A percentile compares a stretch with the other conserved stretches of the same genome.
Conservation (phyloP, 1,140 invertebrate species). For the Coenobita brevimanus region DNA sequence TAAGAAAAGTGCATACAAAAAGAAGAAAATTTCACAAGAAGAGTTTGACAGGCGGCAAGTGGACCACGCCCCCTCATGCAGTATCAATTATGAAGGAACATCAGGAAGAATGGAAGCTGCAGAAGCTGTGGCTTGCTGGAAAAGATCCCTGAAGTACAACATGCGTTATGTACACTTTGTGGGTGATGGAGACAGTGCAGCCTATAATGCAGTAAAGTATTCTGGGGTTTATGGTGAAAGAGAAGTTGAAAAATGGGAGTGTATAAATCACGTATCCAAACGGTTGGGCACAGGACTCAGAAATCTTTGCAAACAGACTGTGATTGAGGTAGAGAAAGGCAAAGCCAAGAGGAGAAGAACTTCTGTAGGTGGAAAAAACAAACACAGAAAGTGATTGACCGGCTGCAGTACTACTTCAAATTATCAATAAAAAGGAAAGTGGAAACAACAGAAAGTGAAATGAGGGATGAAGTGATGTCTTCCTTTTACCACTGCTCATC, state of each 20-base stretch:
- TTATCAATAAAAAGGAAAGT: background rate
- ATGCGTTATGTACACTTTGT: background rate
- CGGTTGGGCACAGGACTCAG: background rate
- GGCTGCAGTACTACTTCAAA: background rate
- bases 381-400: background rate
- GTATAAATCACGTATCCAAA: conserved; percentile 9
- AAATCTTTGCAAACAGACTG: background rate
- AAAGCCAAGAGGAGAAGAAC: background rate
- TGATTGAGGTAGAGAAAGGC: no score
- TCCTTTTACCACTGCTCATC: conserved; percentile 32
- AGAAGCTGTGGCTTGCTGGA: background rate
- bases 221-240: background rate
- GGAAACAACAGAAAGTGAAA: background rate
- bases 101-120: background rate
- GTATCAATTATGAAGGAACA: background rate
- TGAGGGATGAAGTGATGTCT: background rate
- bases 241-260: background rate
- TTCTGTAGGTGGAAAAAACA: background rate
- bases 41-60: background rate
- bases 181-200: conserved; percentile 1
- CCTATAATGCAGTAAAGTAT: background rate
- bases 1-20: background rate
- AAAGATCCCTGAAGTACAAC: background rate
- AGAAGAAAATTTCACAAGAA: background rate
- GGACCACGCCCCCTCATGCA: background rate